Percentiles rank a stretch among this genome's conserved stretches.
phyloP scores from a whole-genome alignment of 2,113 vertebrate species.

The Cynopterus brachyotis region DNA sequence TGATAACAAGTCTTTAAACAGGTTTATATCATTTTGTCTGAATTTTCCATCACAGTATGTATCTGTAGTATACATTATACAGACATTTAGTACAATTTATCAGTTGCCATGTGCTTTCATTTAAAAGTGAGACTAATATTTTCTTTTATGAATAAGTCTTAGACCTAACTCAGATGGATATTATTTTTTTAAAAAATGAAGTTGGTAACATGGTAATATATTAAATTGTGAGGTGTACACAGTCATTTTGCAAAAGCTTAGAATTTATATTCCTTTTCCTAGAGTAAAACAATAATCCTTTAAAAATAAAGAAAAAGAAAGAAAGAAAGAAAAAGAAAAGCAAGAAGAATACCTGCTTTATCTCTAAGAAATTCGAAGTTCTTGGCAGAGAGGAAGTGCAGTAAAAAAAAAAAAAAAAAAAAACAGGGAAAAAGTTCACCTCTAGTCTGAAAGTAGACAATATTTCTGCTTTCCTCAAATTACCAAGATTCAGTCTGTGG shows the following conservation, averaged over 20 bases:
- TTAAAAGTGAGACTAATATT: neutral
- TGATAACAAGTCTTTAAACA: conserved; percentile 28
- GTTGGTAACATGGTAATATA: neutral
- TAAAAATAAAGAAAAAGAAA: neutral
- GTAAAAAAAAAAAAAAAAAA: neutral
- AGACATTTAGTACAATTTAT: neutral
- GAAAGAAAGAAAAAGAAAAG: neutral
- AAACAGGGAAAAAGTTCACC: neutral
- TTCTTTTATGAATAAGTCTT: neutral
- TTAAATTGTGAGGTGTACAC: neutral
- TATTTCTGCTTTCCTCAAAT: neutral
- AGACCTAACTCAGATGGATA: neutral
- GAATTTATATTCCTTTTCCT: neutral
- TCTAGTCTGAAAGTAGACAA: neutral
- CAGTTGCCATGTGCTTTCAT: neutral
- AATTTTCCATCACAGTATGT: neutral
- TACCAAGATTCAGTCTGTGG: neutral
- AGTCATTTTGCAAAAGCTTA: neutral
- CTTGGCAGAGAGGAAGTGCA: neutral
- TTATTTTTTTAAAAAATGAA: neutral
- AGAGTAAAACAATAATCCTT: neutral
- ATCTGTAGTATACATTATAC: neutral
- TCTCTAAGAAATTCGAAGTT: neutral
- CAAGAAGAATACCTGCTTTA: neutral
- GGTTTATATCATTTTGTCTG: neutral